Base-by-base conservation (phyloP, 2,113 vertebrate genomes). In the Ifrita kowaldi region DNA sequence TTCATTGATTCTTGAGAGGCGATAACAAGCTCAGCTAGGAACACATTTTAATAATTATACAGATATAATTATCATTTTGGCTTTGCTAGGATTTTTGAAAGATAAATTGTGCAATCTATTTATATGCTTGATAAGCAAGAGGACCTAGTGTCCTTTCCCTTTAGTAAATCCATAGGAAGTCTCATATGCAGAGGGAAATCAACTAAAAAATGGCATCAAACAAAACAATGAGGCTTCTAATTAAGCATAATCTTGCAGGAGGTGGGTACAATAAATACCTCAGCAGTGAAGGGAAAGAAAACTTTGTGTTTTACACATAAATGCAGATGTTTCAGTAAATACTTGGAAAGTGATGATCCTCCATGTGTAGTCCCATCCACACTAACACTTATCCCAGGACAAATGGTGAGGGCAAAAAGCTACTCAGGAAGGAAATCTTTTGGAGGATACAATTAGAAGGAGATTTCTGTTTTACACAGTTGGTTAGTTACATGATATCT, bases 401-500 rank as follows among this genome's bases (percentile, higher is more conserved):
- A 93, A 96, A 94, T 22, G 24, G 4, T 32, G 73, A 90, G 44
- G 75, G 22, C 13, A 44, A 73, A 97, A 79, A 91, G 26, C 86
- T 87, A 11, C 59, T 93, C 50, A 50, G n/a, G n/a, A n/a, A 86
- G 70, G 63, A 88, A 88, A 77, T 87, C 39, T 76, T 96, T 70
- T 63, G 55, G 33, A 74, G 85, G 47, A 71, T 69, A 47, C 13
- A 57, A 52, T 80, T 92, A 60, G 88, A 94, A 87, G 60, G 47
- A 84, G 69, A 86, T 90, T 77, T 96, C 93, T 71, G 63, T 95
- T 95, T 94, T 93, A 85, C 73, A 65, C 74, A 87, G 85, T 91
- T 97, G 91, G 84, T 94, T 97, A 94, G 91, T 69, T 93, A 73
- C 81, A 52, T 60, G 88, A 92, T 95, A 92, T 87, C 84, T 93